Evolutionary conservation across 2,113 vertebrate species (phyloP).

Genomic region (Pitta sordida): DNA sequence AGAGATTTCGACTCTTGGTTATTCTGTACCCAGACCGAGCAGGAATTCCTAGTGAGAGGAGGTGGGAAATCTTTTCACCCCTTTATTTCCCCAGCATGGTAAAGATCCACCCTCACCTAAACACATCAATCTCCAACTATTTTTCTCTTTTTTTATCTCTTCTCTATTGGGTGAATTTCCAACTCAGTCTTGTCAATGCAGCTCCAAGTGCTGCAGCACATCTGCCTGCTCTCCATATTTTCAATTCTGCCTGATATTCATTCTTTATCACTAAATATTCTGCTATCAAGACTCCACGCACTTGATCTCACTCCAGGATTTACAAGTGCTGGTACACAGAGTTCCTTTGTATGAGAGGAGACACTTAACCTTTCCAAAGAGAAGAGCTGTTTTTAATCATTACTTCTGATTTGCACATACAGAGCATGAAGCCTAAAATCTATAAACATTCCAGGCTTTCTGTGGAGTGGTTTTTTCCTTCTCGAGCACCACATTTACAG

Average conservation of each 20-base stretch:
- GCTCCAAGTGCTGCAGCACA: neutral
- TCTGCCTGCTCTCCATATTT: constrained; percentile 29
- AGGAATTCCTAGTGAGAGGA: neutral
- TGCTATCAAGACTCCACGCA: constrained; percentile 33
- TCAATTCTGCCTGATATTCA: neutral
- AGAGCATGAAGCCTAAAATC: neutral
- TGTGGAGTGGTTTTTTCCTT: neutral
- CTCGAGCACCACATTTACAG: neutral
- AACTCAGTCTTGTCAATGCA: neutral
- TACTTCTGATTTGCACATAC: constrained; percentile 11
- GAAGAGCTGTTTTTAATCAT: constrained; percentile 46
- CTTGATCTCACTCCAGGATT: constrained; percentile 60
- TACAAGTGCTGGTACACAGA: constrained; percentile 36
- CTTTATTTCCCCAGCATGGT: neutral
- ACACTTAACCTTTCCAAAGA: constrained; percentile 60
- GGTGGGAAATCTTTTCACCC: neutral
- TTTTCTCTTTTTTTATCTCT: neutral
- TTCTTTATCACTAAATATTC: constrained; percentile 52
- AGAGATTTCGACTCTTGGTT: neutral
- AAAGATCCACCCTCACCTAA: neutral
- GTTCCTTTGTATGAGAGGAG: constrained; percentile 53
- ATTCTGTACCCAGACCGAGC: neutral
- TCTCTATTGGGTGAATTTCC: neutral
- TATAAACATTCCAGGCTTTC: neutral
- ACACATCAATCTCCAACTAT: neutral